Percentiles rank a stretch among this genome's conserved stretches.
Evolutionary conservation across 2,888 invertebrate species (phyloP).

Genomic region (Podotricha telesiphe): DNA sequence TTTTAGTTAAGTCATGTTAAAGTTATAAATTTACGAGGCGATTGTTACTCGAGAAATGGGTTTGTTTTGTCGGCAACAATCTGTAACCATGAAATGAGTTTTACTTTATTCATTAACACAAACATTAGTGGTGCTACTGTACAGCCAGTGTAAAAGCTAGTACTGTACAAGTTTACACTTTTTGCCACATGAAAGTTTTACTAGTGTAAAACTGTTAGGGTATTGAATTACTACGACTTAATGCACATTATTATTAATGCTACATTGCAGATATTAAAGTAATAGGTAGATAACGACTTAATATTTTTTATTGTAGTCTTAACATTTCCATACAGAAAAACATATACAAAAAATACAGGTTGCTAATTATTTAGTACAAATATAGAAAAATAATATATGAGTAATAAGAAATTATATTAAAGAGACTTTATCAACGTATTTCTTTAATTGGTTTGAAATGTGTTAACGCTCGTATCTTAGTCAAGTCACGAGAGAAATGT

Average conservation of each 20-base stretch:
- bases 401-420: too few species aligned
- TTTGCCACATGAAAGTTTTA: neutral
- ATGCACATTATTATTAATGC: too few species aligned
- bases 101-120: constrained; percentile 26
- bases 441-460: neutral
- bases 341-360: too few species aligned
- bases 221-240: neutral
- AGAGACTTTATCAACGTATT: neutral
- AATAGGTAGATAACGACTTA: too few species aligned
- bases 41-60: constrained; percentile 22
- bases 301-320: too few species aligned
- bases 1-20: constrained; percentile 66
- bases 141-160: neutral
- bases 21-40: constrained; percentile 64
- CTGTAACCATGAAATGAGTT: constrained; percentile 27
- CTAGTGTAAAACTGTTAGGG: neutral
- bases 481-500: constrained; percentile 69
- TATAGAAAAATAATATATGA: too few species aligned
- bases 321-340: too few species aligned
- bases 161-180: neutral
- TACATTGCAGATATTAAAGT: too few species aligned
- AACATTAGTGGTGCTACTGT: neutral
- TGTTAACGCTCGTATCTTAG: constrained; percentile 40
- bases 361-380: too few species aligned
- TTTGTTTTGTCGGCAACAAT: constrained; percentile 28